phyloP scores from a whole-genome alignment of 2,797 vertebrate species.

The Urocyon cinereoargenteus region DNA sequence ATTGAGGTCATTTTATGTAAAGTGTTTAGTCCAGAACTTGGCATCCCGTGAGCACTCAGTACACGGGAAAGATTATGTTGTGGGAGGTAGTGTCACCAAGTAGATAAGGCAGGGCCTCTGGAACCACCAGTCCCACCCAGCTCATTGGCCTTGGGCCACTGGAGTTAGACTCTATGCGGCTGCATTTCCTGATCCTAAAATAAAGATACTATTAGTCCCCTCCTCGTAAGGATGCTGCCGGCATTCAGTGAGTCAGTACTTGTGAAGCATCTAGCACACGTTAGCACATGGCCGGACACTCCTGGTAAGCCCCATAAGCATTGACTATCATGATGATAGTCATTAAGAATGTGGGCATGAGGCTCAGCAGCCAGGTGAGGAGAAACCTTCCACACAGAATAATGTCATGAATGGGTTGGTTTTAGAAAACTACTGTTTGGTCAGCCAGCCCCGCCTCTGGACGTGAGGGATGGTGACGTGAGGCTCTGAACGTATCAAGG shows the following conservation, averaged over 20 bases:
- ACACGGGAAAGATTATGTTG: background rate
- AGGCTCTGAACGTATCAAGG: background rate
- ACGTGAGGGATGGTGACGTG: background rate
- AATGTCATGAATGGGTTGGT: background rate
- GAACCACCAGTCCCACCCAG: background rate
- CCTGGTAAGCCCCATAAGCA: background rate
- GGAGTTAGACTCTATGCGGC: background rate
- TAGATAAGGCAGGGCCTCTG: background rate
- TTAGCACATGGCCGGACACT: background rate
- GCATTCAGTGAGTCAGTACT: background rate
- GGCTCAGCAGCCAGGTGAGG: background rate
- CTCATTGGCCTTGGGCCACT: background rate
- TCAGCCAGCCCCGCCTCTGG: background rate
- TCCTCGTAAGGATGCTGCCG: background rate
- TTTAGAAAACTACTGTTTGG: background rate
- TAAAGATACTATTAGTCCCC: background rate
- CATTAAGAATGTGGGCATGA: background rate
- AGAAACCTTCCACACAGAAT: background rate
- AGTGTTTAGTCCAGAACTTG: background rate
- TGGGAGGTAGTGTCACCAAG: background rate
- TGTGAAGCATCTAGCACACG: background rate
- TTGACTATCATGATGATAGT: background rate
- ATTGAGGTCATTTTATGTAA: background rate
- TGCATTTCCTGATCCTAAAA: conserved; percentile 3
- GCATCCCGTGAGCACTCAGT: background rate